Percentiles rank a stretch among this genome's conserved stretches.
phyloP scores from a whole-genome alignment of 1,140 invertebrate genomes.

The Procambarus clarkii region DNA sequence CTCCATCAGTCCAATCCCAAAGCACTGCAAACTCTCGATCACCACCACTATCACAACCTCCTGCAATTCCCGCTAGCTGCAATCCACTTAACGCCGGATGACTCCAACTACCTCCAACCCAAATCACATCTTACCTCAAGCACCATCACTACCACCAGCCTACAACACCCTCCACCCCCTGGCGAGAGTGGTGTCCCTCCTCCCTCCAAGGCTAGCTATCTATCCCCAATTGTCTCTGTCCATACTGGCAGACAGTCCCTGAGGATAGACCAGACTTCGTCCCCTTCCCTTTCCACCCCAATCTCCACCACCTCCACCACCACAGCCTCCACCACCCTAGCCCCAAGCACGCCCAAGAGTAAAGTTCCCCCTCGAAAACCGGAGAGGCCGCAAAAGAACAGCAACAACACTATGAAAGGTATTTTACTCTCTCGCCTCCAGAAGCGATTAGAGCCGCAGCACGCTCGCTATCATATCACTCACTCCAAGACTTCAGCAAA shows the following conservation, averaged over 20 bases:
- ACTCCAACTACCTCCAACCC: constrained; percentile 63
- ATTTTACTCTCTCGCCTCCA: constrained; percentile 55
- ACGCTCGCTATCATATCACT: constrained; percentile 41
- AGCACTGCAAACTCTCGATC: constrained; percentile 17
- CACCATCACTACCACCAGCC: constrained; percentile 37
- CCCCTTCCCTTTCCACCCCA: constrained; percentile 20
- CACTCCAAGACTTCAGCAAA: constrained; percentile 24
- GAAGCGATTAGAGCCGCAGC: constrained; percentile 52
- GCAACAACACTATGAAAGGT: constrained; percentile 62
- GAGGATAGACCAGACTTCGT: constrained; percentile 14
- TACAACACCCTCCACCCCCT: constrained; percentile 27
- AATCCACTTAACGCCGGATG: constrained; percentile 55
- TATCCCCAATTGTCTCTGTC: neutral
- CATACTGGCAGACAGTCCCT: constrained; percentile 35
- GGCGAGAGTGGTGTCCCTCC: neutral
- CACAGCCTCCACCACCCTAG: constrained; percentile 27
- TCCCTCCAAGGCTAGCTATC: neutral
- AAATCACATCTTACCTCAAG: constrained; percentile 56
- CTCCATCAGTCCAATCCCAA: constrained; percentile 52
- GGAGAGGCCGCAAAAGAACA: constrained; percentile 68
- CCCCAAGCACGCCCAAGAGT: constrained; percentile 62
- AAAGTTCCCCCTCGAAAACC: constrained; percentile 60
- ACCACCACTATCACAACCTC: constrained; percentile 63
- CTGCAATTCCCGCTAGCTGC: constrained; percentile 53
- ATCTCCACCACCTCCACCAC: constrained; percentile 50